These are phyloP conservation scores for Danio kyathit DNA, from an alignment of 2,797 vertebrate species.

Conservation along the genomic window DNA sequence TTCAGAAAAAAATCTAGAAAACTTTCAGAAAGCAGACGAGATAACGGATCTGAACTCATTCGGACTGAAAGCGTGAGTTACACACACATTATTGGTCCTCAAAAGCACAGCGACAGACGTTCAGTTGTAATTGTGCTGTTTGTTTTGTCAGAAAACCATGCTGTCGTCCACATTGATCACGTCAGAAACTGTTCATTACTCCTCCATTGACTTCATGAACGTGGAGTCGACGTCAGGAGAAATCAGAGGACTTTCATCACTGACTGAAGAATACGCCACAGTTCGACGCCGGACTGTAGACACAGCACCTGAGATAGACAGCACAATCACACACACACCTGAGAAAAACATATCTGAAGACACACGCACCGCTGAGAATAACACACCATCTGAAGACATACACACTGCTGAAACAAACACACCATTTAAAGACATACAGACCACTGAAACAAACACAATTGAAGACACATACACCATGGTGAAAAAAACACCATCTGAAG, in stretches of 20 bases:
- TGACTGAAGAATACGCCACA: conserved; percentile 3
- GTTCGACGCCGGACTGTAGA: background rate
- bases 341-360: too few relatives aligned
- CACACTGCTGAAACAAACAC: too few relatives aligned
- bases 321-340: too few relatives aligned
- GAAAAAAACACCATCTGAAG: too few relatives aligned
- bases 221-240: background rate
- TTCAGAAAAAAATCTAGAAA: background rate
- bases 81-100: background rate
- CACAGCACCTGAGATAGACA: too few relatives aligned
- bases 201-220: conserved; percentile 16
- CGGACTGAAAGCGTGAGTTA: background rate
- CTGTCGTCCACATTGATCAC: background rate
- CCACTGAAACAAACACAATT: too few relatives aligned
- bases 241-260: background rate
- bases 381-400: too few relatives aligned
- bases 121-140: background rate
- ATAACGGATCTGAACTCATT: background rate
- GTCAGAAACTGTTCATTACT: conserved; percentile 23
- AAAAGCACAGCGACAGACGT: background rate
- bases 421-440: too few relatives aligned
- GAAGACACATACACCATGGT: too few relatives aligned
- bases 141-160: background rate
- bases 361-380: too few relatives aligned
- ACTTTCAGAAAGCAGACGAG: background rate